Evolutionary conservation across 2,888 invertebrate species (phyloP), one percentile per base, ranked within the genome.

Genomic region (Parnassius smintheus): DNA sequence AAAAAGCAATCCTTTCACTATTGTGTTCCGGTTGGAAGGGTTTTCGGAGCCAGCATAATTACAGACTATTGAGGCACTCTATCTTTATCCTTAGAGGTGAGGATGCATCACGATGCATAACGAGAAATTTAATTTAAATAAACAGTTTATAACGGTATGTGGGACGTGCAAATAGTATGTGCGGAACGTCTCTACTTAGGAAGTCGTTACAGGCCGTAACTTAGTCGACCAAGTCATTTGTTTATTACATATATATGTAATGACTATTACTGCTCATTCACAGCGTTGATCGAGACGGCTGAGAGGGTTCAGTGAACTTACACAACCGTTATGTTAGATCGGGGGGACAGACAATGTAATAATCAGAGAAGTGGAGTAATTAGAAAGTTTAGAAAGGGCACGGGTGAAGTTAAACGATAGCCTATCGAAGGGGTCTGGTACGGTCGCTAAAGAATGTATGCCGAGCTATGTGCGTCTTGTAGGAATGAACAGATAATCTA

Each of bases 261-360:
- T 76, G 76, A 78, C 78, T 78, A 83, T 83, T 83, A 82, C 77
- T 75, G 75, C 77, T 83, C 77, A 84, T 86, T 85, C 81, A 77
- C 76, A 77, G 77, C 73, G 70, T 75, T 76, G 75, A 80, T 78
- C 71, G 70, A 71, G 72, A 65, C 68, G 13, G 61, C 61, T 25
- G 64, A 46, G 46, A 13, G 70, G 70, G 83, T 81, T 82, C 80
- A 77, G 65, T 71, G 85, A 81, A 78, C 88, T 72, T 65, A 67
- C 66, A 70, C 68, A 75, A 81, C 86, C 83, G 86, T 85, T 88
- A 86, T 79, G 77, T 80, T 70, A 69, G 74, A 71, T 72, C 71
- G 73, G 71, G 72, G 74, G 72, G 76, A 80, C 79, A 78, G 64
- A 65, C 56, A 64, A 64, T 64, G 61, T 70, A 65, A 67, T 70